A percentile compares a stretch with the other conserved stretches of the same genome.
Evolutionary conservation across 2,113 vertebrate species (phyloP).

Genomic region (Cichladusa arquata): DNA sequence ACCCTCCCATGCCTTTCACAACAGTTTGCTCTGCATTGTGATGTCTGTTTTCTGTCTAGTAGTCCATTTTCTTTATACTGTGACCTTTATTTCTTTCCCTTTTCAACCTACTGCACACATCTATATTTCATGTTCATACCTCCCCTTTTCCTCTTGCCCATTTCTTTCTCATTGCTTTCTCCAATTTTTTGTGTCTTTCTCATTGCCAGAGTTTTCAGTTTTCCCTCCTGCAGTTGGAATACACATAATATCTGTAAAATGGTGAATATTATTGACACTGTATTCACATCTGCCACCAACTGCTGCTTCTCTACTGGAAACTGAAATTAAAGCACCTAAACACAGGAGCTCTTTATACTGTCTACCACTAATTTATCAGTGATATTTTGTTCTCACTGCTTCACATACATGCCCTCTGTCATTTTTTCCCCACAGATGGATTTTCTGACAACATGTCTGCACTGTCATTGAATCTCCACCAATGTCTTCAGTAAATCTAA

Average conservation of each 20-base stretch:
- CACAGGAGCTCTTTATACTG: not conserved
- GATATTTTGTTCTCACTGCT: not conserved
- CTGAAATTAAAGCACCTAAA: not conserved
- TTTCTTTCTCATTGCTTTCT: not conserved
- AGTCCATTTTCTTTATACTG: not conserved
- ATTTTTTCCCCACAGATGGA: not conserved
- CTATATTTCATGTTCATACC: not conserved
- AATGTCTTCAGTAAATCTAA: not conserved
- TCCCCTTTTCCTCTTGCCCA: not conserved
- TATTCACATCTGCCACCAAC: not conserved
- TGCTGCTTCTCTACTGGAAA: not conserved
- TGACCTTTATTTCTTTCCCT: not conserved
- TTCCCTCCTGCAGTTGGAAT: not conserved
- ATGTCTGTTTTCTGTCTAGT: not conserved
- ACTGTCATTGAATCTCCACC: not conserved
- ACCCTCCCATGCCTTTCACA: not conserved
- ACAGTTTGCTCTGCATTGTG: not conserved
- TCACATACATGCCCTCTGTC: accelerated
- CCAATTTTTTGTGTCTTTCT: not conserved
- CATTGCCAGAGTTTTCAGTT: accelerated
- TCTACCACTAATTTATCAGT: not conserved
- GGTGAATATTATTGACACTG: not conserved
- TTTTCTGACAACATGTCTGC: not conserved
- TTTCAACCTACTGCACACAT: not conserved
- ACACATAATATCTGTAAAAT: not conserved